Percentiles rank a stretch among this genome's conserved stretches.
phyloP scores from a whole-genome alignment of 2,113 vertebrate genomes.

The Ornithorhynchus anatinus region DNA sequence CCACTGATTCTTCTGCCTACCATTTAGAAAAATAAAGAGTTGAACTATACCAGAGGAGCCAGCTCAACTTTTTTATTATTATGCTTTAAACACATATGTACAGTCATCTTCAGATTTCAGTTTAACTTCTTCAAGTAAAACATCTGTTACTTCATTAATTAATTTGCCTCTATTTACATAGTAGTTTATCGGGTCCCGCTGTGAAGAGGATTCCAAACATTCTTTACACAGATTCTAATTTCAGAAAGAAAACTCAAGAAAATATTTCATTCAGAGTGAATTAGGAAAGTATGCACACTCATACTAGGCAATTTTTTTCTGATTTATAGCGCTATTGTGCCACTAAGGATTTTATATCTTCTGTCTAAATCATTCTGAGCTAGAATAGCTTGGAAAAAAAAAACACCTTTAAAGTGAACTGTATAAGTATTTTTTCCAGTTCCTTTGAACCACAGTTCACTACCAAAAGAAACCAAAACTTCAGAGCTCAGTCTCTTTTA shows the following conservation, averaged over 20 bases:
- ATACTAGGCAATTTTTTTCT: neutral
- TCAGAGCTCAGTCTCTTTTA: conserved; percentile 34
- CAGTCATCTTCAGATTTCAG: conserved; percentile 34
- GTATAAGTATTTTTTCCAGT: neutral
- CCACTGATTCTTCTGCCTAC: conserved; percentile 55
- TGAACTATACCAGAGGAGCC: conserved; percentile 42
- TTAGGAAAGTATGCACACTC: conserved; percentile 12
- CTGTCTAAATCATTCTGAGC: conserved; percentile 38
- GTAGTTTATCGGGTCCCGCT: conserved; percentile 46
- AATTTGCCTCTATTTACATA: conserved; percentile 44
- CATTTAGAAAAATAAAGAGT: conserved; percentile 50
- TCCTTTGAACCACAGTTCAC: neutral
- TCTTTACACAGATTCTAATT: conserved; percentile 44
- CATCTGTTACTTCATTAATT: conserved; percentile 59
- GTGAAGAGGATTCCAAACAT: conserved; percentile 26
- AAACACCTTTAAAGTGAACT: conserved; percentile 15
- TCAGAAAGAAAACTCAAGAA: conserved; percentile 46
- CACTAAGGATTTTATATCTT: conserved; percentile 32
- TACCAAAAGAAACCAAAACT: neutral
- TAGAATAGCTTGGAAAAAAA: conserved; percentile 27
- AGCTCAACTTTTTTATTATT: conserved; percentile 49
- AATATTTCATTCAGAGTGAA: conserved; percentile 30
- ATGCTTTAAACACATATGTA: conserved; percentile 19
- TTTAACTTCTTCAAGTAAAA: conserved; percentile 48
- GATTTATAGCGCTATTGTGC: conserved; percentile 28